Evolutionary conservation across 2,797 vertebrate genomes (phyloP).

Genomic region (Girardinus metallicus): DNA sequence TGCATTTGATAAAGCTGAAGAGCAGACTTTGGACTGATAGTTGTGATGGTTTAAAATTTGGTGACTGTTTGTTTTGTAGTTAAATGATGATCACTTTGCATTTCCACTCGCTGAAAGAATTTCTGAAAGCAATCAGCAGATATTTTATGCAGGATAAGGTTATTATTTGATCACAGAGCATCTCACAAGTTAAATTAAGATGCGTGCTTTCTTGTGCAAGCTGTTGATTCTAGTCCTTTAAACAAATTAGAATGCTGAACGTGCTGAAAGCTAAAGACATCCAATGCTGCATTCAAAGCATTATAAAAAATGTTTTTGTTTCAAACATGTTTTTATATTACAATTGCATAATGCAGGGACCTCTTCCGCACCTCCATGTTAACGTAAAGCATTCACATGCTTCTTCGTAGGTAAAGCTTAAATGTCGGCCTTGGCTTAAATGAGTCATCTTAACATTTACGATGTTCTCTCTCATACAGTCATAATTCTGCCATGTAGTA

Average conservation of each 20-base stretch:
- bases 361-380: not conserved
- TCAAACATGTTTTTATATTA: conserved; percentile 4
- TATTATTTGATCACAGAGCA: conserved; percentile 16
- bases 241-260: not conserved
- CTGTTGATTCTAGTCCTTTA: conserved; percentile 9
- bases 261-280: not conserved
- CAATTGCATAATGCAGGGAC: not conserved
- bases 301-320: conserved; percentile 35
- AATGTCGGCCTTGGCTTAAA: conserved; percentile 18
- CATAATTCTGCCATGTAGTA: too few relatives aligned
- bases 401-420: conserved; percentile 20
- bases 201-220: not conserved
- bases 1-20: conserved; percentile 7
- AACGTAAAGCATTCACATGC: not conserved
- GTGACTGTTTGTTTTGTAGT: conserved; percentile 5
- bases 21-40: conserved; percentile 1
- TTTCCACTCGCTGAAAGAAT: conserved; percentile 25
- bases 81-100: conserved; percentile 7
- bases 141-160: conserved; percentile 1
- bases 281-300: not conserved
- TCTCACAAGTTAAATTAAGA: not conserved
- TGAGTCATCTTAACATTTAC: not conserved
- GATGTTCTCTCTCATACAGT: not conserved
- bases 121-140: conserved; percentile 6
- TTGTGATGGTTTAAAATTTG: conserved; percentile 16